phyloP scores from a whole-genome alignment of 2,888 invertebrate species.

The Prionchulus punctatus region DNA sequence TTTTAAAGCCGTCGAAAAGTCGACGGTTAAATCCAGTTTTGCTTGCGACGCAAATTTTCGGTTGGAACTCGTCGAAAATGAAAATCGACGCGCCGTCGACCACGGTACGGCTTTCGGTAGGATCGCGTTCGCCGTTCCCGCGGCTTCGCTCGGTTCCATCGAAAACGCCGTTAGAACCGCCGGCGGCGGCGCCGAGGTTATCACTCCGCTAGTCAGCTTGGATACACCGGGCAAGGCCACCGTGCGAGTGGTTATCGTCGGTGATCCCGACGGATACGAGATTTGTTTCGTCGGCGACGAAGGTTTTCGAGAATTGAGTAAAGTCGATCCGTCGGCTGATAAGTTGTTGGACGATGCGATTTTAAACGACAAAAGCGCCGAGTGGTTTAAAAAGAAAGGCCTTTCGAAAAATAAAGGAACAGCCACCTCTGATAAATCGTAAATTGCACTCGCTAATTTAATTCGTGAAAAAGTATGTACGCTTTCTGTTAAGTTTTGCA shows the following conservation, averaged over 20 bases:
- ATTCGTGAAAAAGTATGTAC: too few species aligned
- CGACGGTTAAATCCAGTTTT: too few species aligned
- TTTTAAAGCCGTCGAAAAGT: too few species aligned
- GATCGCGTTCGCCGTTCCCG: constrained; percentile 78
- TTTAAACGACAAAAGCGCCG: constrained; percentile 21
- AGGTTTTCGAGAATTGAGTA: constrained; percentile 69
- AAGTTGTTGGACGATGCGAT: constrained; percentile 48
- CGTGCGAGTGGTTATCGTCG: constrained; percentile 82
- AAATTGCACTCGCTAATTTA: too few species aligned
- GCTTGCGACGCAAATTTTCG: too few species aligned
- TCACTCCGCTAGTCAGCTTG: constrained; percentile 74
- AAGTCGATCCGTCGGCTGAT: constrained; percentile 66
- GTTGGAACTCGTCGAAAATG: too few species aligned
- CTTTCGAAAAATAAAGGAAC: neutral
- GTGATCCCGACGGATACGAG: constrained; percentile 72
- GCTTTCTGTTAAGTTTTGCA: too few species aligned
- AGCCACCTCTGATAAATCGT: too few species aligned
- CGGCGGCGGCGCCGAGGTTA: constrained; percentile 54
- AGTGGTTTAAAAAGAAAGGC: constrained; percentile 15
- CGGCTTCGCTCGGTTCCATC: constrained; percentile 54
- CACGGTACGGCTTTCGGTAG: constrained; percentile 81
- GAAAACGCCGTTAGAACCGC: constrained; percentile 54
- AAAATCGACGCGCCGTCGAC: constrained; percentile 44
- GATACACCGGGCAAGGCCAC: constrained; percentile 95
- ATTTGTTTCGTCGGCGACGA: constrained; percentile 97